Evolutionary conservation across 2,888 invertebrate species (phyloP).

Genomic region (Scaptomyza cyrtandrae): DNA sequence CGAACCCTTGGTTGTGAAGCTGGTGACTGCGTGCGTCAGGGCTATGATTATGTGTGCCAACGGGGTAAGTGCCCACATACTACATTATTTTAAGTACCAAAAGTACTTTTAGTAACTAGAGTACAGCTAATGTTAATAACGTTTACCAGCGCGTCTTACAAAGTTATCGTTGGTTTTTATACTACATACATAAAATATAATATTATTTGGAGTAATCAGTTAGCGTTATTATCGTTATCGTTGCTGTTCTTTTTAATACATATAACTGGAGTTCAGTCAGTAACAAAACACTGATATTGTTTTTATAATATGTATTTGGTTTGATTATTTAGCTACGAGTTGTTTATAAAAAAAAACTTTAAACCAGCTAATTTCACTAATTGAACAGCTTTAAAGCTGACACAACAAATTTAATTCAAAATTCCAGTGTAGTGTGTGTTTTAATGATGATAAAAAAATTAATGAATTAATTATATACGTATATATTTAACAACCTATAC

Average conservation of each 20-base stretch:
- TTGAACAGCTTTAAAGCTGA: constrained; percentile 55
- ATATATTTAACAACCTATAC: constrained; percentile 79
- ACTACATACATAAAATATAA: constrained; percentile 27
- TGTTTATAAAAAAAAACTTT: constrained; percentile 53
- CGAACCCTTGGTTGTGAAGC: constrained; percentile 93
- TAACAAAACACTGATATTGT: constrained; percentile 61
- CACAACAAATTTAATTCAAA: constrained; percentile 44
- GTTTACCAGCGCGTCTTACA: constrained; percentile 60
- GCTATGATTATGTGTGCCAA: constrained; percentile 90
- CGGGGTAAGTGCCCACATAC: constrained; percentile 82
- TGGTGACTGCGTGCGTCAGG: constrained; percentile 93
- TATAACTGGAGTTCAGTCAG: constrained; percentile 71
- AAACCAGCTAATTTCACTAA: constrained; percentile 79
- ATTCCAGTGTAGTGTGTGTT: constrained; percentile 81
- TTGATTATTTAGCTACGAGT: constrained; percentile 68
- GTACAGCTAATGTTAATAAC: constrained; percentile 66
- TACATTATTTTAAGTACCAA: constrained; percentile 28
- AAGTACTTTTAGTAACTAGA: constrained; percentile 42
- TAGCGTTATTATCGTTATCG: constrained; percentile 61
- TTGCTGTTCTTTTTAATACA: constrained; percentile 56
- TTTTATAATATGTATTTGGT: constrained; percentile 64
- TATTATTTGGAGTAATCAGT: constrained; percentile 57
- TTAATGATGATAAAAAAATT: constrained; percentile 50
- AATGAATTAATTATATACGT: constrained; percentile 47
- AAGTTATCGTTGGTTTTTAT: constrained; percentile 50